Evolutionary conservation across 2,113 vertebrate genomes (phyloP).

Genomic region (Centropus unirufus): DNA sequence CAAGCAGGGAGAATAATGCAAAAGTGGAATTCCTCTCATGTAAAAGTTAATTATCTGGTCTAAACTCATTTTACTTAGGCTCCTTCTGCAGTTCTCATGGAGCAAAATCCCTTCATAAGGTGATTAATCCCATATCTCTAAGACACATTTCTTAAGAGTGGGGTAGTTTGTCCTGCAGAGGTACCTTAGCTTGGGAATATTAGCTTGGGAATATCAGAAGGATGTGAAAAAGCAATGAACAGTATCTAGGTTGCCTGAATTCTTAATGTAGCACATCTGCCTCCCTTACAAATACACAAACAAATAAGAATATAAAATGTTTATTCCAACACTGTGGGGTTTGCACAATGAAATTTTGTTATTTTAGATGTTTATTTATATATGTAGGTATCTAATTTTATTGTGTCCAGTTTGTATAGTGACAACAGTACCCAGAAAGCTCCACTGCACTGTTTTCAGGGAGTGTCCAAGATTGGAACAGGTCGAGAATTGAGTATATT

Average conservation of each 20-base stretch:
- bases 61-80: neutral
- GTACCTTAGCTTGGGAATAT: neutral
- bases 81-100: neutral
- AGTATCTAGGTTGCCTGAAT: neutral
- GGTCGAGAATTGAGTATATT: fast-evolving
- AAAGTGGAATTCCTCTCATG: neutral
- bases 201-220: neutral
- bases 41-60: neutral
- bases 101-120: neutral
- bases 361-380: neutral
- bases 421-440: neutral
- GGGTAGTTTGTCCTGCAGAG: neutral
- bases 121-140: neutral
- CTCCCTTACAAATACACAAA: neutral
- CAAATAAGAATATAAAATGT: neutral
- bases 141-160: neutral
- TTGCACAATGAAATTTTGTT: neutral
- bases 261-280: neutral
- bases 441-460: neutral
- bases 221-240: neutral
- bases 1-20: neutral
- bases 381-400: neutral
- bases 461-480: neutral
- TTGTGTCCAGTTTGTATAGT: neutral
- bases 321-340: neutral